These are phyloP conservation scores for Frieseomelitta varia DNA, from an alignment of 1,140 invertebrate genomes.

Conservation along the genomic window DNA sequence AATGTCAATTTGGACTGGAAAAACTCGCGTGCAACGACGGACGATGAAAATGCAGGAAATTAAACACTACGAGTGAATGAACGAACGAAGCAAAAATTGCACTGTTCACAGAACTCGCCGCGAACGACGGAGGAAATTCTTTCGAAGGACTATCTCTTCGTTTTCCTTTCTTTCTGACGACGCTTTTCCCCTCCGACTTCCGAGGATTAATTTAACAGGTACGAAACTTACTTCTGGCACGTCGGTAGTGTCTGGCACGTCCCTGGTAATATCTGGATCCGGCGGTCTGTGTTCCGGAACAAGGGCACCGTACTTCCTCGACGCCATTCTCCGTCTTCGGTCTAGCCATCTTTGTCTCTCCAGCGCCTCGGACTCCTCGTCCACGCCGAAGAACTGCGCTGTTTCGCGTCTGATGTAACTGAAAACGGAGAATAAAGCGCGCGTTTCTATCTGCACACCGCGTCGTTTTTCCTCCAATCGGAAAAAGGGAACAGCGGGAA, in stretches of 20 bases:
- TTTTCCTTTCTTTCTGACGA: background rate
- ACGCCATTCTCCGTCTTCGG: slow-evolving; percentile 88
- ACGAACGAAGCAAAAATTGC: too few species aligned
- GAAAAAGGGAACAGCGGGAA: background rate
- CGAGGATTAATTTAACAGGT: slow-evolving; percentile 9
- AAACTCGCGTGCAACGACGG: too few species aligned
- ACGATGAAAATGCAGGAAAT: too few species aligned
- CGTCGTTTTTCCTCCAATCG: background rate
- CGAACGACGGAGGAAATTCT: too few species aligned
- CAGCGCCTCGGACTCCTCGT: slow-evolving; percentile 87
- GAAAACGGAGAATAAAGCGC: slow-evolving; percentile 30
- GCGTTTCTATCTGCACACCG: background rate
- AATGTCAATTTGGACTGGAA: too few species aligned
- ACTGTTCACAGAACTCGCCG: too few species aligned
- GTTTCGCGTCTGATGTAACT: slow-evolving; percentile 89
- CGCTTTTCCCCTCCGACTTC: background rate
- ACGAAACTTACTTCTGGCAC: slow-evolving; percentile 73
- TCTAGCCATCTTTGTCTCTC: slow-evolving; percentile 89
- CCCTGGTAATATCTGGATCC: slow-evolving; percentile 85
- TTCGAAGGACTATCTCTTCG: too few species aligned
- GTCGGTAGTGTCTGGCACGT: slow-evolving; percentile 79
- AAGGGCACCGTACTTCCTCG: slow-evolving; percentile 86
- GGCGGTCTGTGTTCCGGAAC: slow-evolving; percentile 83
- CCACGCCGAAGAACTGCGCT: slow-evolving; percentile 90
- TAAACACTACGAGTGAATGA: too few species aligned